These are phyloP conservation scores for Graphium colonna DNA, from an alignment of 2,888 invertebrate genomes.

Conservation along the genomic window DNA sequence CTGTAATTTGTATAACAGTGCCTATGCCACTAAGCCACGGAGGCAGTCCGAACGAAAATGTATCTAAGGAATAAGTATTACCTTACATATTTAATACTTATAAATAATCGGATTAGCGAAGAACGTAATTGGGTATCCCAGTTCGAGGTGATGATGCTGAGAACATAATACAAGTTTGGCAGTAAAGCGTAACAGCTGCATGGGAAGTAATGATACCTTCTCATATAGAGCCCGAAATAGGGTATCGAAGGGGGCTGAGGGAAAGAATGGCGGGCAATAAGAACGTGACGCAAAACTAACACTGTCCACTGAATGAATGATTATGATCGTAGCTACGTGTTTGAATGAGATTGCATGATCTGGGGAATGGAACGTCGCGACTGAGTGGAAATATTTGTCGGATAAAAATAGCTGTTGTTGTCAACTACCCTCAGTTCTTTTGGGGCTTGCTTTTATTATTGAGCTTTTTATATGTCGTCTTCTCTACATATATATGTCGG, in stretches of 20 bases:
- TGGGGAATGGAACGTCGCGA: not conserved
- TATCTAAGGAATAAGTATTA: no score
- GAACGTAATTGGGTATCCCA: conserved; percentile 29
- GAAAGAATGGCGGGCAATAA: conserved; percentile 47
- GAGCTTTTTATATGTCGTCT: not conserved
- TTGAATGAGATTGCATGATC: conserved; percentile 1
- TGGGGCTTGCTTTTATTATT: not conserved
- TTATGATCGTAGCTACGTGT: conserved; percentile 1
- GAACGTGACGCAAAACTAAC: conserved; percentile 22
- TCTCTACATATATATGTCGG: not conserved
- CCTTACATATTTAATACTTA: no score
- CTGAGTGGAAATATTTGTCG: not conserved
- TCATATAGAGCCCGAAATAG: conserved; percentile 47
- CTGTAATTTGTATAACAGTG: no score
- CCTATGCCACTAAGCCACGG: no score
- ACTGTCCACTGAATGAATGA: conserved; percentile 12
- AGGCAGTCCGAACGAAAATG: no score
- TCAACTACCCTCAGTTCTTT: not conserved
- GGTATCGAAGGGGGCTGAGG: conserved; percentile 53
- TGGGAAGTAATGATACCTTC: conserved; percentile 60
- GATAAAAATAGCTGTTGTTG: not conserved
- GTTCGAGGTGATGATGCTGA: conserved; percentile 56
- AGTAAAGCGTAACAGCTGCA: conserved; percentile 74
- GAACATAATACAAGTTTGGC: conserved; percentile 67
- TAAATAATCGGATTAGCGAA: not conserved